Evolutionary conservation across 2,113 vertebrate species (phyloP).

Genomic region (Lathamus discolor): DNA sequence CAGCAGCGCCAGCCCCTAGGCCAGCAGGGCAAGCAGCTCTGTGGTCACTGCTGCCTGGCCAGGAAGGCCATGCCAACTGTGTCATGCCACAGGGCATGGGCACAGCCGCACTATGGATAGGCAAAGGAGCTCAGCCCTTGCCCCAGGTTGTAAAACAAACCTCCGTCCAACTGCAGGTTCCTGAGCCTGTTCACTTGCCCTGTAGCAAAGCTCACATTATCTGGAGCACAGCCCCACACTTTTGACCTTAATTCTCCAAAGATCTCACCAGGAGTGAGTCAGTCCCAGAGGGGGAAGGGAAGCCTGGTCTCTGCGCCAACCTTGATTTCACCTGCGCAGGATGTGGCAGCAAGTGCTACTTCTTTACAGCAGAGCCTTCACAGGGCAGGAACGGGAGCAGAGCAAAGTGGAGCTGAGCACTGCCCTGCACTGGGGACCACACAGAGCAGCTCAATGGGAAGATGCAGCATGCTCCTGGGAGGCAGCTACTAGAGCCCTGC

Average conservation of each 20-base stretch:
- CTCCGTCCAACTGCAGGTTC: neutral
- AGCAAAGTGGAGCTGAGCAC: neutral
- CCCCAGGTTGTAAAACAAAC: neutral
- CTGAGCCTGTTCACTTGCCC: neutral
- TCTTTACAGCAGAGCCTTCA: neutral
- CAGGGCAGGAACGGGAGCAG: neutral
- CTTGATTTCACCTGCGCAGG: neutral
- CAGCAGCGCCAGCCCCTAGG: neutral
- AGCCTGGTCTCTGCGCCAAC: neutral
- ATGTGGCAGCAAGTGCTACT: neutral
- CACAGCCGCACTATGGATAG: neutral
- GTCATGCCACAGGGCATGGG: neutral
- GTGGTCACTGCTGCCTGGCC: neutral
- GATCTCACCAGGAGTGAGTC: neutral
- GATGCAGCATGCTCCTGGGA: neutral
- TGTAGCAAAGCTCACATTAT: accelerated
- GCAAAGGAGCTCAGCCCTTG: neutral
- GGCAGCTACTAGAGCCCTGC: neutral
- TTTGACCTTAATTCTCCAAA: neutral
- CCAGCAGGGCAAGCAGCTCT: neutral
- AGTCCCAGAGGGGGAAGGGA: neutral
- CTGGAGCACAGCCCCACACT: neutral
- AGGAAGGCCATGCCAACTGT: neutral
- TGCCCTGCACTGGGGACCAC: neutral
- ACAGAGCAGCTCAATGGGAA: accelerated